A percentile compares a stretch with the other conserved stretches of the same genome.
Evolutionary conservation across 2,113 vertebrate genomes (phyloP).

Genomic region (Chlorodrepanis virens): DNA sequence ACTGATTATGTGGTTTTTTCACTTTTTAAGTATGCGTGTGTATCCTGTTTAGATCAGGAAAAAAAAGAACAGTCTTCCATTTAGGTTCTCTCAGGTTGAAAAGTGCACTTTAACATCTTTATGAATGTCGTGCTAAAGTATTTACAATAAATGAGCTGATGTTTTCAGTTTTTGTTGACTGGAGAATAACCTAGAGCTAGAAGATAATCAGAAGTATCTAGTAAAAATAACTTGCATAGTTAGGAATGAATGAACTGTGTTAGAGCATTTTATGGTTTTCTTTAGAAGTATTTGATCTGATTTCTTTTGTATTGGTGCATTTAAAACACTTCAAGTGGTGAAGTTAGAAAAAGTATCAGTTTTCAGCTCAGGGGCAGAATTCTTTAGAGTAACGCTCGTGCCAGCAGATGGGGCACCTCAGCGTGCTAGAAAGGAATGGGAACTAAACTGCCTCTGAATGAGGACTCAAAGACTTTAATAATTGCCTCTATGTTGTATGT

Average conservation of each 20-base stretch:
- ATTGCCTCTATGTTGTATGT: background rate
- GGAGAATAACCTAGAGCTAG: background rate
- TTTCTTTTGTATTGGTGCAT: background rate
- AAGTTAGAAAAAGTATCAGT: background rate
- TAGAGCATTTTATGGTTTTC: background rate
- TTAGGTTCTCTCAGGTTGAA: background rate
- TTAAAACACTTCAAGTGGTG: background rate
- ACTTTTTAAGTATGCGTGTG: background rate
- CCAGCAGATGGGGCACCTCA: constrained; percentile 43
- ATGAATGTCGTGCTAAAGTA: background rate
- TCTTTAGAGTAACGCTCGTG: background rate
- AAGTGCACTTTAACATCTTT: background rate
- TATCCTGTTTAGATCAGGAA: background rate
- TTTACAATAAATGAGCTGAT: background rate
- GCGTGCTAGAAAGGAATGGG: background rate
- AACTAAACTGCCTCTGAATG: background rate
- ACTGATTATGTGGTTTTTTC: background rate
- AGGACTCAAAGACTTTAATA: background rate
- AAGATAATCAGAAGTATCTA: background rate
- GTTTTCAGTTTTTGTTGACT: background rate
- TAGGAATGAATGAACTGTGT: background rate
- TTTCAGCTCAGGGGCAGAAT: background rate
- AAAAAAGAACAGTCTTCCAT: background rate
- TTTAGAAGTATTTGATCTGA: background rate
- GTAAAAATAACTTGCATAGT: background rate